Evolutionary conservation across 1,140 invertebrate species (phyloP), one percentile per base, ranked within the genome.

Genomic region (Drosophila repleta): DNA sequence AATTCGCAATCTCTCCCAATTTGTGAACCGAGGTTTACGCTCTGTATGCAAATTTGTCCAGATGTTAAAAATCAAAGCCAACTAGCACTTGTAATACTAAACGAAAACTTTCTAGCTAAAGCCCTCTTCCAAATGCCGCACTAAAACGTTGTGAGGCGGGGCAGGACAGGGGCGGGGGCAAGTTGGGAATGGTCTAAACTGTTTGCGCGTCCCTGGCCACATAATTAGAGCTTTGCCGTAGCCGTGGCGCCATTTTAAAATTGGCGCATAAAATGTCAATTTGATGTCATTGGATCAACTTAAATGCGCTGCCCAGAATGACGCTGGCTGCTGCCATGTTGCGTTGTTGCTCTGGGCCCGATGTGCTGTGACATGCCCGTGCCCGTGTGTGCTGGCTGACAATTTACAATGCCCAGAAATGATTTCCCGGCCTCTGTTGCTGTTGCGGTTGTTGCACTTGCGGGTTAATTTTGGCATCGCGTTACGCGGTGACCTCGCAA

Each of bases 201-300:
- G 81, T 85, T 87, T 87, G 78, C 74, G 66, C 78, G 69, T 62
- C 46, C 65, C 61, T 75, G 77, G 77, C 82, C 82, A 82, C 82
- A 85, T 85, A 85, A 85, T 85, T 87, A 85, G 61, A 81, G 82
- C 66, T 85, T 87, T 56, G 63, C 69, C 71, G 80, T 69, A 39
- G 68, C 56, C 81, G 65, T 79, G 71, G 67, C 64, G 62, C 63
- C 75, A 76, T 79, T 87, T 87, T 87, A 82, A 88, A 87, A 87
- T 88, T 87, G 82, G 83, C 82, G 78, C 82, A 87, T 87, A 87
- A 87, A 87, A 87, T 87, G 82, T 83, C 83, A 88, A 87, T 87
- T 87, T 87, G 83, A 87, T 87, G 82, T 88, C 82, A 87, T 87
- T 87, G 82, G 83, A 87, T 87, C 82, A 87, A 88, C 82, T 87